Percentiles rank a stretch among this genome's conserved stretches.
Evolutionary conservation across 2,888 invertebrate species (phyloP).

Genomic region (Didymodactylos carnosus): DNA sequence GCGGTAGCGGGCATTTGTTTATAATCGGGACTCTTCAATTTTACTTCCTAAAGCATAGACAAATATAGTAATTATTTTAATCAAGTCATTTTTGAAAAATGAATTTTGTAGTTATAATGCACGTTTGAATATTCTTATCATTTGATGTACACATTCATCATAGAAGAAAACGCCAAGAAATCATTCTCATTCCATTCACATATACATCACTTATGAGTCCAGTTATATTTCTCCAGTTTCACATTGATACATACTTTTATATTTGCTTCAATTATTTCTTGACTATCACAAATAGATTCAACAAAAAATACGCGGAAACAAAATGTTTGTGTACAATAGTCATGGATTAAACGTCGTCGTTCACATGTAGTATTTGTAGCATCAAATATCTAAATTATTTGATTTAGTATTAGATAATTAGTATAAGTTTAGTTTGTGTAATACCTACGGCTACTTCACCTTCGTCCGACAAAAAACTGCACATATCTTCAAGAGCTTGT

Average conservation of each 20-base stretch:
- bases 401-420: too few relatives aligned
- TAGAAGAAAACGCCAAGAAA: too few relatives aligned
- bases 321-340: slow-evolving; percentile 52
- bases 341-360: slow-evolving; percentile 55
- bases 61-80: too few relatives aligned
- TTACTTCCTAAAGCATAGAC: slow-evolving; percentile 47
- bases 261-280: slow-evolving; percentile 81
- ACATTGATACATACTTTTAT: slow-evolving; percentile 51
- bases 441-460: slow-evolving; percentile 13
- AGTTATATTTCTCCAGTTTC: background rate
- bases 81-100: too few relatives aligned
- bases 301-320: slow-evolving; percentile 90
- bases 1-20: slow-evolving; percentile 66
- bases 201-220: too few relatives aligned
- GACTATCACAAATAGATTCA: slow-evolving; percentile 90
- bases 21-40: slow-evolving; percentile 95
- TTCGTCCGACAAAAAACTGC: slow-evolving; percentile 50
- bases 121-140: too few relatives aligned
- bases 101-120: too few relatives aligned
- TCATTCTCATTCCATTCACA: too few relatives aligned
- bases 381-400: too few relatives aligned
- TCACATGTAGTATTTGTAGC: slow-evolving; percentile 92
- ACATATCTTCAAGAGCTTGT: slow-evolving; percentile 79
- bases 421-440: too few relatives aligned
- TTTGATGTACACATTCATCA: too few relatives aligned